phyloP scores from a whole-genome alignment of 1,140 invertebrate species.

The Meloidogyne floridensis region DNA sequence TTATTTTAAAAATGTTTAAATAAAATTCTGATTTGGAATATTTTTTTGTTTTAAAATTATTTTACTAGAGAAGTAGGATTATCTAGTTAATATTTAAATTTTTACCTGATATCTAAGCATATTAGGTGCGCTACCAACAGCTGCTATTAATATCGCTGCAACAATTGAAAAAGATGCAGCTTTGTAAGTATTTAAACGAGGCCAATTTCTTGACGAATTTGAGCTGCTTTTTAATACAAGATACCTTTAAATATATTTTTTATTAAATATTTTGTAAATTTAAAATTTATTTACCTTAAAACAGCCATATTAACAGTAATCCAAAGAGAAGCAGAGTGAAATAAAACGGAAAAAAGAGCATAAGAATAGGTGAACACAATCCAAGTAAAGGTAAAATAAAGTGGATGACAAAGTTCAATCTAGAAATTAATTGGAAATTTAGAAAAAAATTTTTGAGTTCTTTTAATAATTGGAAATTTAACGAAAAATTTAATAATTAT shows the following conservation, averaged over 20 bases:
- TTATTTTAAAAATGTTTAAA: no score
- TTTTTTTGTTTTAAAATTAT: no score
- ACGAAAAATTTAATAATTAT: conserved; percentile 12
- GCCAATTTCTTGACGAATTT: conserved; percentile 29
- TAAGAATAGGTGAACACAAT: conserved; percentile 62
- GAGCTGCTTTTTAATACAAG: conserved; percentile 23
- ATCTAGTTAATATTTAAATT: background rate
- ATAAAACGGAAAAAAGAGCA: conserved; percentile 58
- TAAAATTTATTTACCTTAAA: conserved; percentile 39
- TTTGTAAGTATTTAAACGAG: conserved; percentile 51
- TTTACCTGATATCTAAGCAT: conserved; percentile 59
- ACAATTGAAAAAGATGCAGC: conserved; percentile 54
- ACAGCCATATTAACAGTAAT: conserved; percentile 63
- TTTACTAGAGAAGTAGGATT: background rate
- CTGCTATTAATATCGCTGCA: conserved; percentile 54
- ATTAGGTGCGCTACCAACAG: conserved; percentile 57
- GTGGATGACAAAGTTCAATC: conserved; percentile 61
- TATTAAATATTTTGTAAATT: background rate
- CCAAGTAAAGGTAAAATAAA: conserved; percentile 61
- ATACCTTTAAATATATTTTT: conserved; percentile 19
- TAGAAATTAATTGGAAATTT: conserved; percentile 25
- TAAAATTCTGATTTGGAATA: background rate
- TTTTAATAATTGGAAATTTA: background rate
- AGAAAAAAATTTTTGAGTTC: conserved; percentile 3
- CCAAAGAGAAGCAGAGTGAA: conserved; percentile 60